Base-by-base conservation (phyloP, 2,797 vertebrate species). In the Sciaenops ocellatus region DNA sequence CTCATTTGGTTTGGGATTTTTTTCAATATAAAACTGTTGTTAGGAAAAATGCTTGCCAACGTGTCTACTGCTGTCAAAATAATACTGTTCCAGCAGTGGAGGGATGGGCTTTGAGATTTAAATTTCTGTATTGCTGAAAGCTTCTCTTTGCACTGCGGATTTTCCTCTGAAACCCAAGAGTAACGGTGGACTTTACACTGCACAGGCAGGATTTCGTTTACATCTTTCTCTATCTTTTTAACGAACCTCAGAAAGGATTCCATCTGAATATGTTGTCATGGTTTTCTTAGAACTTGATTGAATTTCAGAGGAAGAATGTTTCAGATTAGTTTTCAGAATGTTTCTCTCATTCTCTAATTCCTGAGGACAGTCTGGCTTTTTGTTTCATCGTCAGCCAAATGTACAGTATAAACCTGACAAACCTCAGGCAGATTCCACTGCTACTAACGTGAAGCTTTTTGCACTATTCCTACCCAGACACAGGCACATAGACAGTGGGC, bases 141-240 rank as follows among this genome's bases (percentile, higher is more conserved):
- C 55, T 50, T 46, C 30, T 75, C 47, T 77, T 65, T 83, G 22
- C 61, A 38, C 51, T 76, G 68, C 42, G 0, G 65, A 3, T 50
- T 67, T 73, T 54, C 20, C 24, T 61, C 6, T 61, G 73, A 74
- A 47, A 26, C 68, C n/a, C 6, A 11, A 18, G 46, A 69, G 71
- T n/a, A 34, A 38, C 34, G 1, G 41, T 44, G 46, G 56, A 68
- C 38, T 63, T 68, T 7, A 30, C 26, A 20, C 20, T 2, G 67
- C 50, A 11, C 47, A 12, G 16, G 5, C 66, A 67, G 41, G 48
- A 16, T 60, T 72, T 13, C 38, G 24, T 67, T 54, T 16, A 18
- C 46, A 30, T 47, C 13, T 22, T 28, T 63, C 30, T 47, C 24
- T n/a, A 10, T 60, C 22, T 56, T n/a, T 41, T 62, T 42, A 30